Evolutionary conservation across 2,113 vertebrate species (phyloP).

Genomic region (Myiozetetes cayanensis): DNA sequence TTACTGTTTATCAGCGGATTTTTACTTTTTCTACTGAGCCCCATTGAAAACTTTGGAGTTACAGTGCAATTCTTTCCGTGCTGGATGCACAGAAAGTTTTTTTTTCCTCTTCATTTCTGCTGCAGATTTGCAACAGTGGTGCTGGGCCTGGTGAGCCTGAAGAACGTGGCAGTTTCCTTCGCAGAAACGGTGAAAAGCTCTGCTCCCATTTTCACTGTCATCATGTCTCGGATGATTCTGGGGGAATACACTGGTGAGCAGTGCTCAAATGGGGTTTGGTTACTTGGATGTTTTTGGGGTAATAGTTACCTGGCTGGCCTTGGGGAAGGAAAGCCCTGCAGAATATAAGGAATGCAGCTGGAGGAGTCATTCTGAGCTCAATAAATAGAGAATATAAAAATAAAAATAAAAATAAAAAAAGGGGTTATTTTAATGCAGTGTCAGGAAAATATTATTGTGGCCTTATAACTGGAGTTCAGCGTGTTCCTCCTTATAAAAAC

Average conservation of each 20-base stretch:
- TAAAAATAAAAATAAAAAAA: neutral
- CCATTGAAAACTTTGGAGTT: neutral
- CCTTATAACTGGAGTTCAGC: neutral
- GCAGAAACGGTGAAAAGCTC: slow-evolving; percentile 98
- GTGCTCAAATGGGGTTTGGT: neutral
- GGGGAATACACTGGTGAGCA: slow-evolving; percentile 92
- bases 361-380: neutral
- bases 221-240: slow-evolving; percentile 94
- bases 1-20: neutral
- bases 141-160: slow-evolving; percentile 92
- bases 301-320: neutral
- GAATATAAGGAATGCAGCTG: neutral
- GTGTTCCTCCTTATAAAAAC: neutral
- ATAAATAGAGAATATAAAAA: neutral
- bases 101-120: neutral
- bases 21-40: neutral
- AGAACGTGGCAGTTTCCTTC: slow-evolving; percentile 94
- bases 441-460: neutral
- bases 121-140: slow-evolving; percentile 92
- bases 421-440: neutral
- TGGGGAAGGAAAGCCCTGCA: too few relatives aligned
- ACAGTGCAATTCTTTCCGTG: neutral
- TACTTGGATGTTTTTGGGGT: neutral
- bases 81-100: neutral
- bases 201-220: slow-evolving; percentile 94